Conservation (phyloP, 2,797 vertebrate genomes). For the Lutra lutra region DNA sequence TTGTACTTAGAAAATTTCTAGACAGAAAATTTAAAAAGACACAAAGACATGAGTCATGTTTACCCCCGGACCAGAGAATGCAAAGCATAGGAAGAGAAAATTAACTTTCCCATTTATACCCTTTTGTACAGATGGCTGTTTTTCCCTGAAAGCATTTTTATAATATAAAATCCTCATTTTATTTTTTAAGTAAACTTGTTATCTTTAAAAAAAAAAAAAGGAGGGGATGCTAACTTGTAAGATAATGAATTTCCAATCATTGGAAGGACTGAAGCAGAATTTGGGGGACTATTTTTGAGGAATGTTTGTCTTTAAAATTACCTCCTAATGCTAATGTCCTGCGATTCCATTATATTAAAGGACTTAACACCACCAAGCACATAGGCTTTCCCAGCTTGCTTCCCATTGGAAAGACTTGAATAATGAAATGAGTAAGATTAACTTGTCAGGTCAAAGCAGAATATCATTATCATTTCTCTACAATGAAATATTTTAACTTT, state of each 20-base stretch:
- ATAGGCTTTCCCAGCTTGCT: not conserved
- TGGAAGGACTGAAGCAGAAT: constrained; percentile 41
- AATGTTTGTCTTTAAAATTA: constrained; percentile 38
- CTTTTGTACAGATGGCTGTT: not conserved
- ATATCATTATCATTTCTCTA: not conserved
- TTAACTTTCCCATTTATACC: not conserved
- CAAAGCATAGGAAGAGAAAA: not conserved
- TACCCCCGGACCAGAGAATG: not conserved
- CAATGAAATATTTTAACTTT: not conserved
- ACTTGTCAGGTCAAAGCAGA: not conserved
- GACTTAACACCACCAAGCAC: not conserved
- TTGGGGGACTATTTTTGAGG: not conserved
- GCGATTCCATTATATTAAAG: not conserved
- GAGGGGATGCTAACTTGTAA: not conserved
- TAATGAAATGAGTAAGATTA: constrained; percentile 9
- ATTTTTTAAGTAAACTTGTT: constrained; percentile 24
- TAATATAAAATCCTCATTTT: constrained; percentile 5
- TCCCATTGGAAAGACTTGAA: not conserved
- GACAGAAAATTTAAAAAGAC: not conserved
- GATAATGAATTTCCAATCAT: not conserved
- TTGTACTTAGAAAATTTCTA: not conserved
- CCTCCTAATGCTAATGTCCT: not conserved
- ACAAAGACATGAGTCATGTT: not conserved
- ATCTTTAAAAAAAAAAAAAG: not conserved
- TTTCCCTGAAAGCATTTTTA: not conserved